Conservation (phyloP, 2,797 vertebrate genomes). For the Threskiornis aethiopicus region DNA sequence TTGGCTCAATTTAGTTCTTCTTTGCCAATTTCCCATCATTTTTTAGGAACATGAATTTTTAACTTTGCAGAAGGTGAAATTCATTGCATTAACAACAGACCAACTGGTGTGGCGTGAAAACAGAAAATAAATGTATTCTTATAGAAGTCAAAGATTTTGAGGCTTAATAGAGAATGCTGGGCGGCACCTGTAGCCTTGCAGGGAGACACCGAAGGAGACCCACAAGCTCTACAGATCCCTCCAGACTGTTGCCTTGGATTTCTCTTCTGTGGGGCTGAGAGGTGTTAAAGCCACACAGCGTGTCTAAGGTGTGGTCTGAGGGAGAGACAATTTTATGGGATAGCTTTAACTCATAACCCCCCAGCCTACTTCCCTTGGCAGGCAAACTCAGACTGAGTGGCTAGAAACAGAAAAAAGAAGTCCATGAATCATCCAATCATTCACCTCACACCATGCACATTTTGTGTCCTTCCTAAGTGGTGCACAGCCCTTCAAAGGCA, state of each 20-base stretch:
- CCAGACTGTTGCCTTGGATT: not conserved
- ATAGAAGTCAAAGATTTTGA: not conserved
- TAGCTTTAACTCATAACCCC: not conserved
- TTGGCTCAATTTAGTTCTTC: not conserved
- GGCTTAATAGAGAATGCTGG: not conserved
- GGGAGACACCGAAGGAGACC: not conserved
- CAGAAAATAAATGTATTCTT: not conserved
- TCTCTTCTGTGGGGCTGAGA: not conserved
- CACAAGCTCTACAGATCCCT: not conserved
- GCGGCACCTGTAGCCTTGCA: not conserved
- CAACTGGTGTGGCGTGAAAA: not conserved
- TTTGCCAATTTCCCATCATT: not conserved
- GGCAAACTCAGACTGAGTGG: not conserved
- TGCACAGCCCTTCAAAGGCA: not conserved
- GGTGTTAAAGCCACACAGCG: not conserved
- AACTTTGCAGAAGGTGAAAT: constrained; percentile 7
- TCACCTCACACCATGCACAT: not conserved
- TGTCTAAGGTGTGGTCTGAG: not conserved
- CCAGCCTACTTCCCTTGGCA: not conserved
- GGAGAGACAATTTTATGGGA: not conserved
- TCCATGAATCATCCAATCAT: not conserved
- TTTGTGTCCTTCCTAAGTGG: not conserved
- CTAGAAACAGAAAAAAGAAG: not conserved
- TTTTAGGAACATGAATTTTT: not conserved
- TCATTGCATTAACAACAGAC: not conserved